Evolutionary conservation across 2,888 invertebrate species (phyloP).

Genomic region (Nymphalis urticae): DNA sequence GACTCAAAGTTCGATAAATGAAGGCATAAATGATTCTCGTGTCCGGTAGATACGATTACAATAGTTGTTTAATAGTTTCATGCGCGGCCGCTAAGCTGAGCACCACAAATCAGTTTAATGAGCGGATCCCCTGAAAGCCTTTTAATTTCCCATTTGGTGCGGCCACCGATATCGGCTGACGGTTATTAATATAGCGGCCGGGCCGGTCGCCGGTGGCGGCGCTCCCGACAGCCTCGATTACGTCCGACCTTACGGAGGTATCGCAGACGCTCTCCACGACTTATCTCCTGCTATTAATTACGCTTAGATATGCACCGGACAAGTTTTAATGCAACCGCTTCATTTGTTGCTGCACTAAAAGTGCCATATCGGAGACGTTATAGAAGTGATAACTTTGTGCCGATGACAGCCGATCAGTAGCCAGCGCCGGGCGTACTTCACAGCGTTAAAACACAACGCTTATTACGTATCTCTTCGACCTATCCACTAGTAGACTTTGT

Average conservation of each 20-base stretch:
- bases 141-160: constrained; percentile 80
- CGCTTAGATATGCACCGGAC: constrained; percentile 74
- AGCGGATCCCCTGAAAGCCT: constrained; percentile 77
- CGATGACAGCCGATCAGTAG: constrained; percentile 54
- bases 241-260: constrained; percentile 59
- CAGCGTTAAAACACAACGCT: constrained; percentile 29
- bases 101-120: constrained; percentile 77
- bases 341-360: constrained; percentile 73
- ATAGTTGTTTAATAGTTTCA: constrained; percentile 71
- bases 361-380: constrained; percentile 74
- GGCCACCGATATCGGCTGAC: constrained; percentile 74
- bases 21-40: constrained; percentile 61
- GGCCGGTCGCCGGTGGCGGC: constrained; percentile 64
- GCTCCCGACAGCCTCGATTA: constrained; percentile 71
- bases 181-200: constrained; percentile 74
- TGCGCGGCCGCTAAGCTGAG: constrained; percentile 66
- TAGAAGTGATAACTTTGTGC: constrained; percentile 71
- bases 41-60: constrained; percentile 67
- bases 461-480: constrained; percentile 33
- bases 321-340: constrained; percentile 81
- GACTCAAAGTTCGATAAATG: constrained; percentile 58
- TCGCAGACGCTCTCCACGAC: constrained; percentile 65
- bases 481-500: constrained; percentile 44
- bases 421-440: constrained; percentile 31
- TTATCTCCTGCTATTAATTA: constrained; percentile 80